Evolutionary conservation across 1,140 invertebrate species (phyloP).

Genomic region (Anagrus nilaparvatae): DNA sequence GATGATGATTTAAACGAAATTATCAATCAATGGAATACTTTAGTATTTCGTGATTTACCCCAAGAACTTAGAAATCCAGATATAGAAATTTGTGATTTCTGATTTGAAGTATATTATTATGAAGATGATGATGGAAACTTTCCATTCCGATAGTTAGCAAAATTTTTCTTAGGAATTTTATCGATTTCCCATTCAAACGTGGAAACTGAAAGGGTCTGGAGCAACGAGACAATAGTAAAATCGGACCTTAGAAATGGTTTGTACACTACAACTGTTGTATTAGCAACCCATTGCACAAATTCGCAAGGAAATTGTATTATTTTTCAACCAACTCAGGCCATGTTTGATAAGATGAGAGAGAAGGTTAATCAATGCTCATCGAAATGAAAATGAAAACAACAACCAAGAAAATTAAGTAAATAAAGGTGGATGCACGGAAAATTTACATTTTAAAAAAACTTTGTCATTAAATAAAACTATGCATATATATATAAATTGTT

Average conservation of each 20-base stretch:
- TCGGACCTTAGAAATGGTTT: conserved; percentile 12
- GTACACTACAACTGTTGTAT: conserved; percentile 1
- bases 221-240: conserved; percentile 13
- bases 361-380: no score
- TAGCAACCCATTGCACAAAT: conserved; percentile 7
- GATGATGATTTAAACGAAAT: neutral
- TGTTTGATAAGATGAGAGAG: no score
- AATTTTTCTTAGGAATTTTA: conserved; percentile 7
- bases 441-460: no score
- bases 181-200: conserved; percentile 14
- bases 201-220: conserved; percentile 10
- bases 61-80: neutral
- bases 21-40: neutral
- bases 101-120: neutral
- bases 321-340: neutral
- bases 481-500: no score
- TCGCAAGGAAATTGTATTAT: neutral
- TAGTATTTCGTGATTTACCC: neutral
- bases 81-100: neutral
- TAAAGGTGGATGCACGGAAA: no score
- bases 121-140: neutral
- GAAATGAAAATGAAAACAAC: no score
- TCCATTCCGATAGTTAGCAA: conserved; percentile 10
- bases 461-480: no score
- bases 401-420: no score